Evolutionary conservation across 2,113 vertebrate species (phyloP).

Genomic region (Prinia subflava): DNA sequence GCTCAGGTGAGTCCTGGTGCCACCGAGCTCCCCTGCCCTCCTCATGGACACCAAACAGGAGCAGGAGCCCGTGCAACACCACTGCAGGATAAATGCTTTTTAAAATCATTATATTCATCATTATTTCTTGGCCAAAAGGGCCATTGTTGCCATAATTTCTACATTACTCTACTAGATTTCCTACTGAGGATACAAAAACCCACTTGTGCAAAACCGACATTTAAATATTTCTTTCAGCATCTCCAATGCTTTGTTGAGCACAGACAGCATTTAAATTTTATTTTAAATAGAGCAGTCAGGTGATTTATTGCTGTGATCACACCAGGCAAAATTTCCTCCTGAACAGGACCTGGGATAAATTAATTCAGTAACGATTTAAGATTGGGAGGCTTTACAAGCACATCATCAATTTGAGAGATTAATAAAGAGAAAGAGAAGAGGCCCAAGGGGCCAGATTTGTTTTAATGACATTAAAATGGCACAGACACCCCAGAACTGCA

Average conservation of each 20-base stretch:
- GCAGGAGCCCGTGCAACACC: not conserved
- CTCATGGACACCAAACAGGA: rapidly evolving
- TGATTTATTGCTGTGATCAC: not conserved
- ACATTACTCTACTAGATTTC: not conserved
- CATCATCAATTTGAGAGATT: not conserved
- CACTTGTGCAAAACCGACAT: not conserved
- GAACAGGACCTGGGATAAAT: not conserved
- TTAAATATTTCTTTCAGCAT: not conserved
- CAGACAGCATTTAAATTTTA: not conserved
- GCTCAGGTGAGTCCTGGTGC: conserved; percentile 67
- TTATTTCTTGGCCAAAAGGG: not conserved
- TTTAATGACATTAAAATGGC: not conserved
- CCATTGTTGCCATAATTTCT: not conserved
- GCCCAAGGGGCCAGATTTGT: not conserved
- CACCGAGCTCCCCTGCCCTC: not conserved
- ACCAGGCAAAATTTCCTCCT: not conserved
- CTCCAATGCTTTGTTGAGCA: not conserved
- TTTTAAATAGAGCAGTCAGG: not conserved
- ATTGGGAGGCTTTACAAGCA: not conserved
- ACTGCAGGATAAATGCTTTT: not conserved
- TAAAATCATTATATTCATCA: too few species aligned
- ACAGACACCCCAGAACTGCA: not conserved
- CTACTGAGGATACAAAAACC: not conserved
- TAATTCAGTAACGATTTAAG: not conserved
- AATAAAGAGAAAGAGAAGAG: not conserved